Base-by-base conservation (phyloP, 2,113 vertebrate species). In the Takifugu flavidus region DNA sequence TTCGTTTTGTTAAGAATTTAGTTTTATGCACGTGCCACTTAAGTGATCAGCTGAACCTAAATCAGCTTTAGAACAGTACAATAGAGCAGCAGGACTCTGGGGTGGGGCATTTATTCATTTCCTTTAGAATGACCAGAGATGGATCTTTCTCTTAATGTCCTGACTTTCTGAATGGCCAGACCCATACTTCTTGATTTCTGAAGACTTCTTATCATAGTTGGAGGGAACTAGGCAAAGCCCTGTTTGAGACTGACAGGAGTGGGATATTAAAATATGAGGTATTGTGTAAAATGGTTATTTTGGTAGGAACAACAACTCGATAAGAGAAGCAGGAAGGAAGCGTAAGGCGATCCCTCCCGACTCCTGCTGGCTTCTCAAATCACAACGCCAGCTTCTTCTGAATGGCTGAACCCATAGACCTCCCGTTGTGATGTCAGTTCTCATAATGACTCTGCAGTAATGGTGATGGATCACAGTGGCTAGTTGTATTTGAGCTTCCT, bases 321-420 rank as follows among this genome's bases (percentile, higher is more conserved):
- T 20, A 20, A 25, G 56, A 66, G 54, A 34, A 31, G 15, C 29
- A 49, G 25, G 51, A 42, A 62, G 53, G 51, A 59, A 53, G 13
- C 42, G 67, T 34, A 34, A 65, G 54, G 53, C 12, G 67, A 72
- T 31, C 60, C 42, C 6, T 47, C 47, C 49, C 45, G 15, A 44
- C 47, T 60, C 55, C 65, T 42, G 62, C 1, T 39, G 52, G 44
- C 55, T 25, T 61, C 25, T 60, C 39, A 39, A 66, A 59, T 75
- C 34, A 46, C 46, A 59, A 63, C 67, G 47, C 28, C 49, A 67
- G 52, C 49, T 45, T 43, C 47, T 76, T 61, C 59, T 11, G 65
- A 67, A 74, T 39, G 34, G 8, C 20, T 55, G 11, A 28, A 54
- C 58, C n/a, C n/a, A 13, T 14, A 15, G 29, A 67, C 5, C 25